These are phyloP conservation scores for Allacma fusca DNA, from an alignment of 2,888 invertebrate species.

Conservation along the genomic window DNA sequence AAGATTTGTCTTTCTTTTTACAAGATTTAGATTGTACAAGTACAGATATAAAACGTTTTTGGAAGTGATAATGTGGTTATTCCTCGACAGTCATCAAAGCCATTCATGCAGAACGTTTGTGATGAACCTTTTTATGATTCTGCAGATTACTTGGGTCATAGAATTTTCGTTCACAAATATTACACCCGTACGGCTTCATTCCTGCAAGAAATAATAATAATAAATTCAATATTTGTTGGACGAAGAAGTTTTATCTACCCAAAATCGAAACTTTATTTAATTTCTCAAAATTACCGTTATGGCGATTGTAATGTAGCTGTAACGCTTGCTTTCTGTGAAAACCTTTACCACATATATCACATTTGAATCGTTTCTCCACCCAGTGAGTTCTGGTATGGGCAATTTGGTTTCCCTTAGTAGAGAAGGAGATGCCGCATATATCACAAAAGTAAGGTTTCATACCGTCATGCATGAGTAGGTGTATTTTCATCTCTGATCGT, in stretches of 20 bases:
- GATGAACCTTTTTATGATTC: conserved; percentile 30
- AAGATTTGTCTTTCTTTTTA: too few species aligned
- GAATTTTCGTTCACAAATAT: conserved; percentile 32
- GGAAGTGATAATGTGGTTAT: too few species aligned
- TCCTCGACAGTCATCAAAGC: too few species aligned
- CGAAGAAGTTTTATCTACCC: too few species aligned
- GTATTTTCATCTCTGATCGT: conserved; percentile 10
- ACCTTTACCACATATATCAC: conserved; percentile 31
- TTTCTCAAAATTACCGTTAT: conserved; percentile 29
- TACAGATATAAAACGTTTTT: too few species aligned
- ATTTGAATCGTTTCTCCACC: conserved; percentile 20
- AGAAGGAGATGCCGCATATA: conserved; percentile 8
- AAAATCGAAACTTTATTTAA: too few species aligned
- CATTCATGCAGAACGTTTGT: neutral
- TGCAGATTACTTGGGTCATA: conserved; percentile 38
- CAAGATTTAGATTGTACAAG: too few species aligned
- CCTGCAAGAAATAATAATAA: conserved; percentile 24
- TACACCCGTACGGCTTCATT: conserved; percentile 15
- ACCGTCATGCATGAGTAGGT: conserved; percentile 22
- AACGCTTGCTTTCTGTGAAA: conserved; percentile 39
- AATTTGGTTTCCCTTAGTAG: conserved; percentile 16
- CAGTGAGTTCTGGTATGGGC: conserved; percentile 23
- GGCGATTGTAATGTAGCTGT: conserved; percentile 34
- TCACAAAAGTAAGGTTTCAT: conserved; percentile 24
- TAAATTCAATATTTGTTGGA: too few species aligned